Evolutionary conservation across 2,888 invertebrate genomes (phyloP), one percentile per base, ranked within the genome.

Genomic region (Coelopa pilipes): DNA sequence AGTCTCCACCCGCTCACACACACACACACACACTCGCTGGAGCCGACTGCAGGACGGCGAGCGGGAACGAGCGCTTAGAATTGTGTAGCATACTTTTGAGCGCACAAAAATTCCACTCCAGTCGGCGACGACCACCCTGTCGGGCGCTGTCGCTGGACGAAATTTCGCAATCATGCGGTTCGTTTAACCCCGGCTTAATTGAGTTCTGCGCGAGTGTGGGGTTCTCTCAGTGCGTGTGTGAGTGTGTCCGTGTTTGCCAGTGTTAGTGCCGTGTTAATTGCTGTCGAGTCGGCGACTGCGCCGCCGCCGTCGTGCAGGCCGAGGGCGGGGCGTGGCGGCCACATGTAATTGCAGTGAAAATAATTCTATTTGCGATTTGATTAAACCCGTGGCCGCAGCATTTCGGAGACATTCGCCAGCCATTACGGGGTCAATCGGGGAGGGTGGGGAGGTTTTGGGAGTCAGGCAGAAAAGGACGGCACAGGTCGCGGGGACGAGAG

Each of bases 111-210:
- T 34, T 34, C 34, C 4, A 34, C 34, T 34, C 2, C 2, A 34
- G 34, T 34, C 34, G 34, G 2, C 7, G 34, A 34, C 34, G 34
- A 7, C 34, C 45, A 15, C 12, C 5, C 49, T 7, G 47, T 50
- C 9, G 15, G 46, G 2, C 21, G 15, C 59, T 24, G 21, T n/a
- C 49, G 67, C 67, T 46, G 49, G 13, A 17, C 12, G 10, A 65
- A 63, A 60, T 45, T 70, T 70, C 46, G 9, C 67, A 66, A 74
- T 74, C 59, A 65, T 67, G 70, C 57, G 67, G 67, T 74, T 70
- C 46, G 67, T 67, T 67, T 53, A 53, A 60, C 71, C 74, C n/a
- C 71, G 65, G 62, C 60, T 49, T 71, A 74, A 74, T 74, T 74
- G 71, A 67, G 46, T 71, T 70, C 50, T 19, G 47, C 72, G 12